Evolutionary conservation across 2,113 vertebrate species (phyloP), one percentile per base, ranked within the genome.

Genomic region (rabbit (Oryctolagus cuniculus)): DNA sequence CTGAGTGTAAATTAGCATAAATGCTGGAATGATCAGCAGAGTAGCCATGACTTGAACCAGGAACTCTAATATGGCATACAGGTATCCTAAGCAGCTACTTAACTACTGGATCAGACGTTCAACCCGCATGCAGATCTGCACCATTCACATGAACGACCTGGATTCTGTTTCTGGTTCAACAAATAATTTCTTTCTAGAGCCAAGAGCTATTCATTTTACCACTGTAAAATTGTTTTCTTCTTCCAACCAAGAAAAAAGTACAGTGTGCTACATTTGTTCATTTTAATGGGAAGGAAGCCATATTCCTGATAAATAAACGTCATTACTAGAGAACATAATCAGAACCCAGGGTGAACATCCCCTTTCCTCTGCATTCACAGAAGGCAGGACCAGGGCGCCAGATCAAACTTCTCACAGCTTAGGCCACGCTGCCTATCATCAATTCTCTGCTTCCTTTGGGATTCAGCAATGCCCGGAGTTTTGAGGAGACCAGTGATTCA

Each of bases 401-500:
- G 53, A n/a, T 7, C 13, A 31, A 27, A 25, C 80, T 77, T 19
- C 22, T 73, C 16, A 3, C 0, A 24, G 29, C 24, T 77, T n/a
- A 80, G 5, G 19, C 44, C n/a, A 69, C 25, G 31, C 2, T 87
- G 58, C 77, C n/a, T 22, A 77, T 34, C 4, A 61, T 63, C 2
- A 4, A 1, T 72, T 75, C 67, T 89, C 22, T 6, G 16, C 5
- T 3, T 4, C 17, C 9, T 73, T 73, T 38, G 51, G 13, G 17
- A 70, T 63, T 90, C 25, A 87, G 25, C 44, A 92, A 34, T 38
- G 58, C 38, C 21, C 55, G 21, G 55, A 63, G 13, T 66, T 89
- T 72, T 78, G 49, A 85, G 44, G 17, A 84, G 64, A 88, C 31
- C 19, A 49, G 24, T 80, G 70, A 89, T 44, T 95, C 61, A 90